Percentiles rank a stretch among this genome's conserved stretches.
phyloP scores from a whole-genome alignment of 2,888 invertebrate species.

The Scaptomyza parva region DNA sequence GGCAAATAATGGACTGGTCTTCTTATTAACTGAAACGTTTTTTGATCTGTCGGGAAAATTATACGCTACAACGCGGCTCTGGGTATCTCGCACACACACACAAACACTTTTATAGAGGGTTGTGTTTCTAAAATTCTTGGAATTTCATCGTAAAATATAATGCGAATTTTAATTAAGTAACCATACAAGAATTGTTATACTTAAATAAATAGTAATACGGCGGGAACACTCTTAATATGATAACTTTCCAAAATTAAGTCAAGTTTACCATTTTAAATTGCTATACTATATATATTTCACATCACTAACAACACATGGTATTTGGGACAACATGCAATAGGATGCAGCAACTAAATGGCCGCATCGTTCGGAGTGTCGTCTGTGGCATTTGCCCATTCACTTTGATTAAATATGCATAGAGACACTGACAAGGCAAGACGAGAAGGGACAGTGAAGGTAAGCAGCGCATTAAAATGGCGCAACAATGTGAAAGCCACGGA shows the following conservation, averaged over 20 bases:
- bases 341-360: constrained; percentile 30
- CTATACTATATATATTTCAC: background rate
- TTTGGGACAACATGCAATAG: background rate
- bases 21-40: constrained; percentile 67
- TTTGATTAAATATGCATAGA: constrained; percentile 75
- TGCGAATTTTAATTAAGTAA: too few species aligned
- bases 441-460: background rate
- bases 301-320: background rate
- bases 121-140: background rate
- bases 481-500: constrained; percentile 54
- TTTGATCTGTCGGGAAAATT: constrained; percentile 69
- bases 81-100: constrained; percentile 11
- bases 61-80: constrained; percentile 56
- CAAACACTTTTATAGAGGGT: background rate
- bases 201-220: too few species aligned
- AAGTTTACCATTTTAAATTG: too few species aligned
- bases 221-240: too few species aligned
- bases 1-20: constrained; percentile 66
- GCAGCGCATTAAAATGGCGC: constrained; percentile 64
- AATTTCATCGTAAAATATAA: too few species aligned
- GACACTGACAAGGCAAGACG: too few species aligned
- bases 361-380: constrained; percentile 29
- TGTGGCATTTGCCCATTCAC: constrained; percentile 76
- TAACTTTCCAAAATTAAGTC: too few species aligned
- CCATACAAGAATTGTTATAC: too few species aligned